These are phyloP conservation scores for Neofelis nebulosa DNA, from an alignment of 2,113 vertebrate species.

Conservation along the genomic window DNA sequence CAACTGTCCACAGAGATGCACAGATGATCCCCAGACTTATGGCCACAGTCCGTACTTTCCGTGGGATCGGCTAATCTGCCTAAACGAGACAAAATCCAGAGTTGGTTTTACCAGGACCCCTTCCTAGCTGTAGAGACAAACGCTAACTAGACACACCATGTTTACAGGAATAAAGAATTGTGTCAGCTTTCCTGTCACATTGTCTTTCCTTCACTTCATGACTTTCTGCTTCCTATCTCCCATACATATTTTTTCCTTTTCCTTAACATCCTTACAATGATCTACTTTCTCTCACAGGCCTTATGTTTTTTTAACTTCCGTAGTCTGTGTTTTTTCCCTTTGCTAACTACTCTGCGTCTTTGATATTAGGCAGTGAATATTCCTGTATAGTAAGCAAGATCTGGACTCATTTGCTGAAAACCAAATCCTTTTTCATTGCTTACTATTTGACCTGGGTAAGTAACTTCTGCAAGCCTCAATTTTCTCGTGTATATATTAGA, in stretches of 20 bases:
- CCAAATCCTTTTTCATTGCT: not conserved
- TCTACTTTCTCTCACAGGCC: not conserved
- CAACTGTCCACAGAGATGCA: constrained; percentile 82
- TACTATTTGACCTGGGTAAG: not conserved
- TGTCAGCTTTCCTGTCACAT: not conserved
- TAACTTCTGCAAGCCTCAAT: not conserved
- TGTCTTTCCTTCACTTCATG: not conserved
- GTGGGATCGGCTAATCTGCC: constrained; percentile 81
- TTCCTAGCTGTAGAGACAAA: not conserved
- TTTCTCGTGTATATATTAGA: not conserved
- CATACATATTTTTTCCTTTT: not conserved
- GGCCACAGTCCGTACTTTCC: constrained; percentile 63
- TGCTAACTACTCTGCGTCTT: not conserved
- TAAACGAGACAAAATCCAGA: constrained; percentile 44
- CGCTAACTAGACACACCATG: not conserved
- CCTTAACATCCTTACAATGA: not conserved
- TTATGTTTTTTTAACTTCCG: not conserved
- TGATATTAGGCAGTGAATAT: not conserved
- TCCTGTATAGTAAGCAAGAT: not conserved
- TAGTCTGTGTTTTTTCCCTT: not conserved
- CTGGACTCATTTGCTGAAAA: not conserved
- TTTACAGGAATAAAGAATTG: not conserved
- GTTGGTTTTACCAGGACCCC: not conserved
- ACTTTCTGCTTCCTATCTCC: not conserved
- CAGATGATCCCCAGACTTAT: constrained; percentile 56